Percentiles rank a stretch among this genome's conserved stretches.
These are phyloP conservation scores for Bombus sibiricus DNA, from an alignment of 1,140 invertebrate genomes.

Conservation along the genomic window DNA sequence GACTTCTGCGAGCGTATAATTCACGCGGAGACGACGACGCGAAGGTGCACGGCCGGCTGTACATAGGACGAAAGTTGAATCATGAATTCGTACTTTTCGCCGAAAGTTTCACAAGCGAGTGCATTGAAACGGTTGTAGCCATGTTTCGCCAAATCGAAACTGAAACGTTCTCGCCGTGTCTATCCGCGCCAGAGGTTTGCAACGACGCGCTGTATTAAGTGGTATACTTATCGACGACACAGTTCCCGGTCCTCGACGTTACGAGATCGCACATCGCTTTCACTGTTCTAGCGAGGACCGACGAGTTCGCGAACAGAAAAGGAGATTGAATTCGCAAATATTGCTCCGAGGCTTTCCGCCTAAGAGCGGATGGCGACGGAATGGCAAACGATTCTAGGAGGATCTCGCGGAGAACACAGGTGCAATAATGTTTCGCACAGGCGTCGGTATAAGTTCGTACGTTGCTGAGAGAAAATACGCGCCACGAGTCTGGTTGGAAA, in stretches of 20 bases:
- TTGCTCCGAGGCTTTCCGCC: slow-evolving; percentile 54
- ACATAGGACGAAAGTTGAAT: slow-evolving; percentile 53
- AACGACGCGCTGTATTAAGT: slow-evolving; percentile 38
- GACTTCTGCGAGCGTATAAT: slow-evolving; percentile 46
- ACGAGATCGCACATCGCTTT: slow-evolving; percentile 19
- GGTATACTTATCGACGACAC: slow-evolving; percentile 54
- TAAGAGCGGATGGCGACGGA: slow-evolving; percentile 15
- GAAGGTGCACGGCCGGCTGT: slow-evolving; percentile 17
- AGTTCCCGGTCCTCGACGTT: slow-evolving; percentile 10
- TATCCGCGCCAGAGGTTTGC: slow-evolving; percentile 28
- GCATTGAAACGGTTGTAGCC: slow-evolving; percentile 20
- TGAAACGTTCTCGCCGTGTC: slow-evolving; percentile 11
- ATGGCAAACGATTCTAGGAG: slow-evolving; percentile 21
- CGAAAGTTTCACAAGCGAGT: slow-evolving; percentile 34
- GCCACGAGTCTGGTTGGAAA: neutral
- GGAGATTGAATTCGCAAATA: slow-evolving; percentile 66
- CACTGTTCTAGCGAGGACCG: neutral
- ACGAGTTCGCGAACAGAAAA: slow-evolving; percentile 29
- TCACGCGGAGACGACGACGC: slow-evolving; percentile 33
- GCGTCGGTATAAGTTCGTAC: neutral
- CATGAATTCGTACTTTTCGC: slow-evolving; percentile 63
- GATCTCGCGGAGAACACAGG: neutral
- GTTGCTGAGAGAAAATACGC: neutral
- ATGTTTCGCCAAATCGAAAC: neutral
- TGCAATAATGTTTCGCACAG: neutral